Evolutionary conservation across 2,888 invertebrate species (phyloP).

Genomic region (Zaprionus bogoriensis): DNA sequence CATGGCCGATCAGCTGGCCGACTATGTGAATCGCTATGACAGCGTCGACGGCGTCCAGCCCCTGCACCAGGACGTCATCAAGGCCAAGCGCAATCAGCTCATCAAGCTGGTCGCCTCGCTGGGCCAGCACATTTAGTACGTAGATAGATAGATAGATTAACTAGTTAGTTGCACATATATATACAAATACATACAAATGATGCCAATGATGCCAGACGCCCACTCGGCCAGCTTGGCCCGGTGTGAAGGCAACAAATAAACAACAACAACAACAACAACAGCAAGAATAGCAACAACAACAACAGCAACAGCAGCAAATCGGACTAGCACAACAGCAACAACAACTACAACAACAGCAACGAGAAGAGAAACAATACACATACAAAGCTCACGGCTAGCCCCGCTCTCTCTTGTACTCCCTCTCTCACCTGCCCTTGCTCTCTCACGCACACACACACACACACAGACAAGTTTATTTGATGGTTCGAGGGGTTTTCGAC

Average conservation of each 20-base stretch:
- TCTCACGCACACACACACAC: background rate
- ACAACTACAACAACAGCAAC: background rate
- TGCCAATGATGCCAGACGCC: no score
- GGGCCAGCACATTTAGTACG: slow-evolving; percentile 67
- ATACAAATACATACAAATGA: no score
- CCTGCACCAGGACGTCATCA: slow-evolving; percentile 84
- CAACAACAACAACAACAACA: background rate
- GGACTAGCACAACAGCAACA: no score
- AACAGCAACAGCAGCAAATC: background rate
- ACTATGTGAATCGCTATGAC: slow-evolving; percentile 78
- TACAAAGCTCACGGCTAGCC: no score
- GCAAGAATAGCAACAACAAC: background rate
- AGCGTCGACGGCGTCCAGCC: slow-evolving; percentile 72
- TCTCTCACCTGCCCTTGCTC: no score
- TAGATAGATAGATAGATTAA: background rate
- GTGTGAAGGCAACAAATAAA: no score
- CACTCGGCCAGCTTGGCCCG: no score
- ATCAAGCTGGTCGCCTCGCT: slow-evolving; percentile 85
- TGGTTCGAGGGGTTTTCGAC: no score
- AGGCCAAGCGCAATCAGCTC: slow-evolving; percentile 86
- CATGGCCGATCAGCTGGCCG: slow-evolving; percentile 86
- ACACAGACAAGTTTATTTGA: background rate
- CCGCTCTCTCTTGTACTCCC: no score
- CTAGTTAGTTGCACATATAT: no score
- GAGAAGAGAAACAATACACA: background rate